Evolutionary conservation across 2,797 vertebrate genomes (phyloP), one percentile per base, ranked within the genome.

Genomic region (Gallinago nigripennis): DNA sequence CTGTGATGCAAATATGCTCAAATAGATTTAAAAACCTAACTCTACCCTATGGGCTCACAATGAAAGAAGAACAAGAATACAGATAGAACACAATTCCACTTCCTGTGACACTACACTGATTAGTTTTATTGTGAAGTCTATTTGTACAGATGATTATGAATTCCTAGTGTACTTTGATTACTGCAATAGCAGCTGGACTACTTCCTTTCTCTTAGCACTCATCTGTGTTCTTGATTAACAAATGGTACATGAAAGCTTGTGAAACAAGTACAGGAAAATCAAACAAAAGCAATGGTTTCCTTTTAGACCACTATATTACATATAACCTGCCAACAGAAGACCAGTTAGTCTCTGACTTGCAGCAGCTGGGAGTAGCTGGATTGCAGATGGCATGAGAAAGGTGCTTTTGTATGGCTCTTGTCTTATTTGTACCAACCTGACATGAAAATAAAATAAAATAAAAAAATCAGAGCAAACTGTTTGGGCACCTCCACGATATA

Each of bases 251-350:
- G 57, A 95, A 93, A 83, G 86, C 69, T 57, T 78, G 80, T 88
- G 76, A 86, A 94, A 92, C 53, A 71, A 92, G 77, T 37, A 92
- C 76, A 85, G 90, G 82, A 96, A 92, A 53, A 95, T 78, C 82
- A 88, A 90, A 94, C 82, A 94, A 94, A 92, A 87, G 91, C 57
- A 63, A 43, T 80, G 3, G 87, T 93, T 95, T 92, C 68, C 72
- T 85, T 53, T 56, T 56, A 91, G 61, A 68, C 76, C 51, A 82
- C 65, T 71, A 56, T 23, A 51, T 43, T 60, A 65, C 58, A 63
- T 54, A 65, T 39, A 87, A 65, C 46, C 53, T 79, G 78, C 61
- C 91, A 82, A 54, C 46, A 35, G 30, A 25, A 79, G 71, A 88
- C 73, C 51, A 50, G 78, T 39, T 35, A 92, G 70, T 79, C 33